phyloP scores from a whole-genome alignment of 1,140 invertebrate species.

The Pseudomyrmex pallidus region DNA sequence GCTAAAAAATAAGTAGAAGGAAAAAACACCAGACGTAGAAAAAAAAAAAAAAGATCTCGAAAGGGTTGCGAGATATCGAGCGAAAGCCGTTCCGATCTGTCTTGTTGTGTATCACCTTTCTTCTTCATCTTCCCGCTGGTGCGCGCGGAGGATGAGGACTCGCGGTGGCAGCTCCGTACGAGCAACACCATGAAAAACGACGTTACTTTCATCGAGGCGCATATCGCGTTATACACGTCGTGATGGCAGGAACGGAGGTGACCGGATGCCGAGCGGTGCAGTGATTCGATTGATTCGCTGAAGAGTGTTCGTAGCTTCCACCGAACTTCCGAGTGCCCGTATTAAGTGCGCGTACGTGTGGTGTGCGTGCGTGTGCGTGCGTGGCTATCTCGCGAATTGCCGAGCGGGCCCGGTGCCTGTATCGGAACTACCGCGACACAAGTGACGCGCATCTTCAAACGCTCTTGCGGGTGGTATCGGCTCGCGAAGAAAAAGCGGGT shows the following conservation, averaged over 20 bases:
- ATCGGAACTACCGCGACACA: too few species aligned
- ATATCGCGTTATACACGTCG: constrained; percentile 21
- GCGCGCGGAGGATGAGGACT: constrained; percentile 5
- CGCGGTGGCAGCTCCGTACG: constrained; percentile 5
- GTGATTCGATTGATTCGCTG: constrained; percentile 79
- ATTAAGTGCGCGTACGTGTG: constrained; percentile 58
- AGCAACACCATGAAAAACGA: neutral
- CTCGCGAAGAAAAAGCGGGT: constrained; percentile 23
- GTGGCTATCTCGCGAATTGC: constrained; percentile 13
- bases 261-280: constrained; percentile 81
- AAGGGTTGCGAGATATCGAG: neutral
- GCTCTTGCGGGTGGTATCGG: constrained; percentile 19
- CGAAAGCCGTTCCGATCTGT: neutral
- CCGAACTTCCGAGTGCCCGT: constrained; percentile 80
- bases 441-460: constrained; percentile 29
- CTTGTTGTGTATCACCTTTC: neutral
- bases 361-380: constrained; percentile 34
- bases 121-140: neutral
- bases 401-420: too few species aligned
- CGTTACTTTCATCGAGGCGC: constrained; percentile 28
- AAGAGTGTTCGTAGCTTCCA: constrained; percentile 76
- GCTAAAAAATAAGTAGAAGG: neutral
- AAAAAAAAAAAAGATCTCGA: neutral
- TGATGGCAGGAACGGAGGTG: constrained; percentile 63
- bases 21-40: neutral